A percentile compares a stretch with the other conserved stretches of the same genome.
These are phyloP conservation scores for Nomada ferruginata DNA, from an alignment of 2,888 invertebrate species.

Conservation along the genomic window DNA sequence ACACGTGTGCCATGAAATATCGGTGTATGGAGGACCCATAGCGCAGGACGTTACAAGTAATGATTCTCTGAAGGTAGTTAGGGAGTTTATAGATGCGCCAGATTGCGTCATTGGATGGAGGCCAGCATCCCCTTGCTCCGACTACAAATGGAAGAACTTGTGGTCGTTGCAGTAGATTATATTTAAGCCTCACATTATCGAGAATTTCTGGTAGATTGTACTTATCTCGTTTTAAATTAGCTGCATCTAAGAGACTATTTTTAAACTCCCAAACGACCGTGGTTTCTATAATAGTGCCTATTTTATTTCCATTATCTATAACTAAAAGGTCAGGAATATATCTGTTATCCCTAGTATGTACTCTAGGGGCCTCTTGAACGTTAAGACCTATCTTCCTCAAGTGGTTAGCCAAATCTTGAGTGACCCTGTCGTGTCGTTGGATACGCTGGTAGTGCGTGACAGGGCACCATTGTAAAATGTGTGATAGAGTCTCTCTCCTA, in stretches of 20 bases:
- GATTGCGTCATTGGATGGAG: no score
- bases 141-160: no score
- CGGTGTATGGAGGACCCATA: no score
- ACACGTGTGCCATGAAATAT: no score
- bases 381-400: background rate
- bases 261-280: conserved; percentile 1
- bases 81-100: no score
- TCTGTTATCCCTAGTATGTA: conserved; percentile 17
- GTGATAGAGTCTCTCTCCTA: conserved; percentile 12
- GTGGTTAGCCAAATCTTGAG: conserved; percentile 4
- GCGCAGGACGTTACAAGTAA: no score
- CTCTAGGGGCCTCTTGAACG: conserved; percentile 1
- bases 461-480: conserved; percentile 17
- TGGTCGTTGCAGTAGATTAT: no score
- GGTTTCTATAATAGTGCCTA: background rate
- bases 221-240: no score
- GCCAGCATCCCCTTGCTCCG: no score
- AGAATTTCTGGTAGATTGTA: conserved; percentile 47
- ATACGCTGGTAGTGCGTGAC: conserved; percentile 19
- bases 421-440: conserved; percentile 10
- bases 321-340: conserved; percentile 20
- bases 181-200: no score
- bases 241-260: conserved; percentile 72
- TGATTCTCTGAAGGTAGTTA: no score
- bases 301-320: background rate